Base-by-base conservation (phyloP, 2,888 invertebrate genomes). In the Tetramorium bicarinatum region DNA sequence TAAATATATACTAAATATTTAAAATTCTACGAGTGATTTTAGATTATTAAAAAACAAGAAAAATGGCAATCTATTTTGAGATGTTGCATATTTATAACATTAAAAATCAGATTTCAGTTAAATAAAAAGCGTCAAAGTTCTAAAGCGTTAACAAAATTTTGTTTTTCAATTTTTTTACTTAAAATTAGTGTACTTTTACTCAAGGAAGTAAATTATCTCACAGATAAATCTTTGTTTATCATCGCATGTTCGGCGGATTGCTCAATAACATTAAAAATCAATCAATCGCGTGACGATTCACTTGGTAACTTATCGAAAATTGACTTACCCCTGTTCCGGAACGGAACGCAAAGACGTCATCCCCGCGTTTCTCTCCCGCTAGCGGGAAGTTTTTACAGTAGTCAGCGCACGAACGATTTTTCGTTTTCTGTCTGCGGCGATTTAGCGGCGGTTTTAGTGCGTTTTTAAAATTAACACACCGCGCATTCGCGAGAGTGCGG, bases 401-500 rank as follows among this genome's bases (percentile, higher is more conserved):
- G 47, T 3, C 54, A 49, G 8, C 34, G 11, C 9, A 9, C 3
- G n/a, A 18, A 15, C 7, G 38, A 86, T 86, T 87, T 84, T 85
- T 88, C 82, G 34, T 90, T 87, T 87, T 87, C 87, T 83, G 84
- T 89, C 88, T 87, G 69, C 72, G 15, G 41, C 41, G 52, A 81
- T 89, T 72, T 80, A 80, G 44, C 38, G 25, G n/a, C 69, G 71
- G 71, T 87, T 91, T 91, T 88, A 88, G 77, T 77, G 71, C 83
- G 85, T 87, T 90, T 89, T 86, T 84, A 87, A 89, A 89, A 89
- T 88, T 61, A 87, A 88, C 87, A 88, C 87, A 82, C 77, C 21
- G 64, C 3, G 59, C 54, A 25, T 67, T 62, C 29, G 4, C 66
- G 25, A 25, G 64, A 34, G 2, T 34, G 52, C 44, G 15, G 4